A percentile compares a stretch with the other conserved stretches of the same genome.
Conservation (phyloP, 2,888 invertebrate genomes). For the Hermaeophaga mercurialis region DNA sequence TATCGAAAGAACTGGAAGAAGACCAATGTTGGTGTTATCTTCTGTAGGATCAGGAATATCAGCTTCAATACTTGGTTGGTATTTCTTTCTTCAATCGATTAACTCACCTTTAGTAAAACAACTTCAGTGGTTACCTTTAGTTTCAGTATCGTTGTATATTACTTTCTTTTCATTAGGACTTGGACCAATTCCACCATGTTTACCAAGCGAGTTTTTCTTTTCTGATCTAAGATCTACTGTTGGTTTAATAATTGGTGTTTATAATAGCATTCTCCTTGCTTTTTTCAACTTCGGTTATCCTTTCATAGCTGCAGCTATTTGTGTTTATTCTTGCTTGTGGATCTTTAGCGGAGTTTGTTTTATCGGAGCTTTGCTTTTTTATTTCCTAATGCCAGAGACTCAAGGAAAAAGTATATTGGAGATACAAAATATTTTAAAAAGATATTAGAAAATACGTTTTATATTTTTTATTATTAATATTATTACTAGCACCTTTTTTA, state of each 20-base stretch:
- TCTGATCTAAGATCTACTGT: conserved; percentile 1
- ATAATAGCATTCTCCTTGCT: neutral
- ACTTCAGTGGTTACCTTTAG: neutral
- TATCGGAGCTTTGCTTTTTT: neutral
- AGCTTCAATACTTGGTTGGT: neutral
- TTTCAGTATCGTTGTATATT: neutral
- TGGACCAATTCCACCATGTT: neutral
- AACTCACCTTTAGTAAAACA: neutral
- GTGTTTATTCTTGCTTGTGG: conserved; percentile 10
- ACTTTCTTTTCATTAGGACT: neutral
- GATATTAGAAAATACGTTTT: neutral
- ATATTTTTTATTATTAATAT: too few species aligned
- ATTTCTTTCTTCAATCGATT: neutral
- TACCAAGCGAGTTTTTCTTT: conserved; percentile 1
- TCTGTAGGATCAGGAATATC: neutral
- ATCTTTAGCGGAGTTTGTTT: conserved; percentile 4
- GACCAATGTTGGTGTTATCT: neutral
- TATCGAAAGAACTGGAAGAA: too few species aligned
- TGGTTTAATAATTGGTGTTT: neutral
- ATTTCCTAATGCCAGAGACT: conserved; percentile 1
- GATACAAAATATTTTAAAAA: conserved; percentile 6
- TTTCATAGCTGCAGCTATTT: conserved; percentile 1
- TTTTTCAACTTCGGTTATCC: conserved; percentile 1
- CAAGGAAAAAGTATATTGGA: conserved; percentile 10
- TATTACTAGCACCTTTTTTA: too few species aligned